Evolutionary conservation across 2,797 vertebrate species (phyloP), one percentile per base, ranked within the genome.

Genomic region (Myotis planiceps): DNA sequence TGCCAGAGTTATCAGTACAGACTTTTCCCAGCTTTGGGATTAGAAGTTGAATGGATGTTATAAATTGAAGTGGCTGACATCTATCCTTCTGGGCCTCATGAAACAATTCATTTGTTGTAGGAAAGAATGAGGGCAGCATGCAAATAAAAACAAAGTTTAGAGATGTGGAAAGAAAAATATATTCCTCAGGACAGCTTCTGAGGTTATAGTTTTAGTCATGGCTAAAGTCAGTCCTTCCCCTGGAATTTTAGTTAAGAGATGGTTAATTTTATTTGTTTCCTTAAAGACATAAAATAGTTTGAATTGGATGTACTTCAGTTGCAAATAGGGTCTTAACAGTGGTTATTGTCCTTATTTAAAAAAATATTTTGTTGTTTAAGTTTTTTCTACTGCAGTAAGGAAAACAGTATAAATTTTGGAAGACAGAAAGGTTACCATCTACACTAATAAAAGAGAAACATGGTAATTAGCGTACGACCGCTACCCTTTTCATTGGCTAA

Each of bases 101-200:
- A 88, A 94, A 92, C 25, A 90, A 72, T 88, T 69, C 16, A 82
- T 75, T 92, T 82, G 32, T 69, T 83, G 9, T 86, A 39, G 1
- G n/a, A 86, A 96, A 90, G 69, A 96, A 94, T 75, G 79, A 94
- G 34, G 15, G 14, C 45, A 96, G 13, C 7, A 2, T 74, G 34
- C 29, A 95, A 88, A 90, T 92, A 75, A 88, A 96, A 92, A 2
- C 9, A 75, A 25, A 90, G 9, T 74, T 84, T 9, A 82, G 19
- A 85, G 8, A 79, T 37, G 2, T 42, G 6, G 9, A 37, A 60
- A 85, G 34, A 97, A 88, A 55, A 23, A 95, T 79, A 34, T 68
- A 74, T n/a, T 12, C 1, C 8, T 65, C 9, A 21, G 19, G 84
- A 94, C 3, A 51, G 9, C 12, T n/a, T 93, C 86, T 86, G 29